Conservation (phyloP, 2,113 vertebrate species). For the Seriola quinqueradiata region DNA sequence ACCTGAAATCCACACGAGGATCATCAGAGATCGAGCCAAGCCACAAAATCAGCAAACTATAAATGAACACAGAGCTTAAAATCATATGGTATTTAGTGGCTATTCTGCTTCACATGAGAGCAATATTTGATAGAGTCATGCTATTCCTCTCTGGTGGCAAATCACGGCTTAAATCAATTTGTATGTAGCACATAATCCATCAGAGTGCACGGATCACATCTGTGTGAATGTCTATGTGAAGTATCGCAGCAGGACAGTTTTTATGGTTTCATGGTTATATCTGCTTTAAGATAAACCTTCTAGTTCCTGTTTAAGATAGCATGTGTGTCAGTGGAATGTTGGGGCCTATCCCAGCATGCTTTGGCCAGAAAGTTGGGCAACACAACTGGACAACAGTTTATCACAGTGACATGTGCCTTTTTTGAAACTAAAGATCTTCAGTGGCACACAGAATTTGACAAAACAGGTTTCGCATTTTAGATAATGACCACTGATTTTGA, state of each 20-base stretch:
- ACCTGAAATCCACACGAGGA: conserved; percentile 36
- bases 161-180: conserved; percentile 42
- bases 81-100: conserved; percentile 27
- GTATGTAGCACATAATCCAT: not conserved
- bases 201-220: conserved; percentile 2
- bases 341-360: not conserved
- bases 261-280: not conserved
- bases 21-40: conserved; percentile 31
- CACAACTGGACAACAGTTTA: not conserved
- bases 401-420: no score
- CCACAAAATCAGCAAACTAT: conserved; percentile 25
- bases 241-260: not conserved
- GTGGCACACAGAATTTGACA: no score
- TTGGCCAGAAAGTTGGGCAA: not conserved
- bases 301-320: conserved; percentile 1
- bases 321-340: not conserved
- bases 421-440: no score
- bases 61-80: conserved; percentile 1
- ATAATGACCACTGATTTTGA: no score
- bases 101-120: conserved; percentile 30
- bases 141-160: conserved; percentile 31
- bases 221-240: conserved; percentile 8
- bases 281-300: not conserved
- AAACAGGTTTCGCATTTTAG: no score
- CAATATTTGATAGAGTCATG: conserved; percentile 11